A percentile compares a stretch with the other conserved stretches of the same genome.
Conservation (phyloP, 2,888 invertebrate species). For the Drosophila rellima region DNA sequence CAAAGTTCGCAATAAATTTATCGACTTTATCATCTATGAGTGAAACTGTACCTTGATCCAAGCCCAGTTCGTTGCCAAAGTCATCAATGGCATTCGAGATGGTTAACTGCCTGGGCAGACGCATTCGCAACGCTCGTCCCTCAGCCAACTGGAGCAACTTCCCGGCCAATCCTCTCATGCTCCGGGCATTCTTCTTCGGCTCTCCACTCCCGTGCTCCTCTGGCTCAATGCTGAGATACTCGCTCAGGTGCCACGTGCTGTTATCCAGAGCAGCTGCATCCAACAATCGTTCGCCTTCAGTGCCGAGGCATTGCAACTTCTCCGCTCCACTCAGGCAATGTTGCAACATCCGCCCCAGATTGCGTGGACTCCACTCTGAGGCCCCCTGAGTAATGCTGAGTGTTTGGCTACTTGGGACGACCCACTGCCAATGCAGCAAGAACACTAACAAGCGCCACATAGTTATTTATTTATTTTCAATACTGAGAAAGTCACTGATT, state of each 20-base stretch:
- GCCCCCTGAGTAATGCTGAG: slow-evolving; percentile 21
- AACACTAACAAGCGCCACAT: slow-evolving; percentile 30
- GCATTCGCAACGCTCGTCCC: slow-evolving; percentile 73
- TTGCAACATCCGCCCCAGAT: slow-evolving; percentile 70
- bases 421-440: slow-evolving; percentile 39
- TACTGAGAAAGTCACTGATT: slow-evolving; percentile 15
- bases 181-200: slow-evolving; percentile 25
- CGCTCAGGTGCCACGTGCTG: slow-evolving; percentile 83
- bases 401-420: slow-evolving; percentile 28
- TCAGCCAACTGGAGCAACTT: slow-evolving; percentile 74
- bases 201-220: slow-evolving; percentile 2
- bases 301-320: slow-evolving; percentile 85
- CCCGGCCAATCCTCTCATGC: slow-evolving; percentile 45
- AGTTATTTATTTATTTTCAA: slow-evolving; percentile 18
- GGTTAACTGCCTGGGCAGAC: slow-evolving; percentile 63
- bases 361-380: slow-evolving; percentile 51
- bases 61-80: slow-evolving; percentile 48
- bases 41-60: slow-evolving; percentile 83
- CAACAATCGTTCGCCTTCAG: slow-evolving; percentile 84
- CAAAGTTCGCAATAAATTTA: slow-evolving; percentile 61
- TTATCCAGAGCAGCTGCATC: slow-evolving; percentile 85
- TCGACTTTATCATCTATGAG: slow-evolving; percentile 82
- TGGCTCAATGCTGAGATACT: slow-evolving; percentile 76
- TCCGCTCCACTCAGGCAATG: slow-evolving; percentile 73
- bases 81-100: slow-evolving; percentile 75